These are phyloP conservation scores for Chelon auratus DNA, from an alignment of 2,797 vertebrate genomes.

Conservation along the genomic window DNA sequence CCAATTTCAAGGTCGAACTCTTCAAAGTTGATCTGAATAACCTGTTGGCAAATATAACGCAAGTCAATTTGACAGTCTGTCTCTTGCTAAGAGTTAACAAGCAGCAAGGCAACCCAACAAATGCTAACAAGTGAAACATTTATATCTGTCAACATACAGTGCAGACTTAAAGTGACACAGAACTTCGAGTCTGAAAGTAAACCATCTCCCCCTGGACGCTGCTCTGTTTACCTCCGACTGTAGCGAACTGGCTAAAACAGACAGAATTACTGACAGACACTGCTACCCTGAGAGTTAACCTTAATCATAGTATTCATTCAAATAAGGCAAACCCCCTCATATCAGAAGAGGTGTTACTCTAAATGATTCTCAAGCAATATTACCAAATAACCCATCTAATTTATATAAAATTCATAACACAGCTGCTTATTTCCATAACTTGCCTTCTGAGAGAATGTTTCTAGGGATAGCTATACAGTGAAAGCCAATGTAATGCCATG, in stretches of 20 bases:
- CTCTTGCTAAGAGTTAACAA: neutral
- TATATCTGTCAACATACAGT: neutral
- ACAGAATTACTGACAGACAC: neutral
- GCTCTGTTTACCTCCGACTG: slow-evolving; percentile 10
- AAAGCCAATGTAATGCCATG: slow-evolving; percentile 28
- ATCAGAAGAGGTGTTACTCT: slow-evolving; percentile 28
- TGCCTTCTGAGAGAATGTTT: slow-evolving; percentile 39
- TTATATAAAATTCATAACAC: slow-evolving; percentile 48
- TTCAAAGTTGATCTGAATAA: slow-evolving; percentile 99
- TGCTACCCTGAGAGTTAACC: neutral
- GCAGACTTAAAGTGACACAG: neutral
- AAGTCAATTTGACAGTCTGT: slow-evolving; percentile 1
- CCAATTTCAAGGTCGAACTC: slow-evolving; percentile 98
- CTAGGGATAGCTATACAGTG: slow-evolving; percentile 29
- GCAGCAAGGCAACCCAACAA: neutral
- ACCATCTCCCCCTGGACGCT: neutral
- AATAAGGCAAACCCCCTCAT: slow-evolving; percentile 10
- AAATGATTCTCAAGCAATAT: slow-evolving; percentile 33
- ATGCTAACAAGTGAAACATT: neutral
- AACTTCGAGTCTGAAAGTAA: too few relatives aligned
- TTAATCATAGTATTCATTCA: slow-evolving; percentile 7
- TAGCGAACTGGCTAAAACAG: neutral
- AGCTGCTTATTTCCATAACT: slow-evolving; percentile 54
- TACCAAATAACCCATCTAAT: slow-evolving; percentile 43
- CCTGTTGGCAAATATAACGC: slow-evolving; percentile 78